Conservation (phyloP, 2,797 vertebrate genomes). For the Neopelma chrysocephalum region DNA sequence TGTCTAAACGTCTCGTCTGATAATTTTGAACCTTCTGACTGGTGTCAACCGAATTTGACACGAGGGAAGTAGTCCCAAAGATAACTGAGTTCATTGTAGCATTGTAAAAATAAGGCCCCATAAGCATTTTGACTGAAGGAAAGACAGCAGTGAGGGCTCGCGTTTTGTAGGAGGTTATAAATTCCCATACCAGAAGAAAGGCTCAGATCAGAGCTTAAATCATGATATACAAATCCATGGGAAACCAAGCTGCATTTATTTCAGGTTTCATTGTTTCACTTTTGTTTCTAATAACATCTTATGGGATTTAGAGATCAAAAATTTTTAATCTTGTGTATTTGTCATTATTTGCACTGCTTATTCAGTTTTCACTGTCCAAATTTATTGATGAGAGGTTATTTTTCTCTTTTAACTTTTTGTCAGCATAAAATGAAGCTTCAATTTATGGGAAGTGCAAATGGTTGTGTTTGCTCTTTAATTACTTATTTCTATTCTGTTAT, state of each 20-base stretch:
- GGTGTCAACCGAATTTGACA: neutral
- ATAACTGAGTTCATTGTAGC: neutral
- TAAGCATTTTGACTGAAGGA: neutral
- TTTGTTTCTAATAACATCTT: constrained; percentile 33
- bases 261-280: constrained; percentile 24
- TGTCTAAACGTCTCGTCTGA: neutral
- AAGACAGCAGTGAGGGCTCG: neutral
- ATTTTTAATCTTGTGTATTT: neutral
- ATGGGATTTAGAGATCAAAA: neutral
- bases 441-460: neutral
- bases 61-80: neutral
- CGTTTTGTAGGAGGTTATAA: neutral
- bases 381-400: neutral
- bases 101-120: neutral
- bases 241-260: constrained; percentile 16
- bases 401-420: neutral
- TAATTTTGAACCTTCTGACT: neutral
- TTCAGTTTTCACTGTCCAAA: neutral
- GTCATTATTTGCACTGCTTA: neutral
- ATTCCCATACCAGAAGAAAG: neutral
- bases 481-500: neutral
- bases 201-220: constrained; percentile 20
- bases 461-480: neutral
- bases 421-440: neutral
- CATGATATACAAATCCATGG: neutral